Evolutionary conservation across 2,797 vertebrate genomes (phyloP), one percentile per base, ranked within the genome.

Genomic region (Sebastiscus albofasciatus): DNA sequence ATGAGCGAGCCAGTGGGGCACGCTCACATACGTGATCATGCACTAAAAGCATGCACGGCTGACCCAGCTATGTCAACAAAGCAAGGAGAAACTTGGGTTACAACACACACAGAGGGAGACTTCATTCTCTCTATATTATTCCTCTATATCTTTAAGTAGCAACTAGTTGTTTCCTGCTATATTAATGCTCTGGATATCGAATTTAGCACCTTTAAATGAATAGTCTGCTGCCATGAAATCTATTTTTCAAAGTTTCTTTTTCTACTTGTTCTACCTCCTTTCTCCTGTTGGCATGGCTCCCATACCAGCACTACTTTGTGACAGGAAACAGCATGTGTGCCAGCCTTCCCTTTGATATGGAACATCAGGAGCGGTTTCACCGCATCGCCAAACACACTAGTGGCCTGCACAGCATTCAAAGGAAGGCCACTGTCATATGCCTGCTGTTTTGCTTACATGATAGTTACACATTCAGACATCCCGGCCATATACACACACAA

Each of bases 341-440:
- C 91, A 91, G 85, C 67, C 83, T 81, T 75, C 20, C 34, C 78
- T 92, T 91, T 91, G 88, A 92, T 91, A 89, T 61, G 75, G 59
- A 92, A 85, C 90, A 92, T 91, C 86, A 87, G 77, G 86, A 88
- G 83, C 34, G 5, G 77, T 83, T 89, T 87, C 79, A 82, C 64
- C 7, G 52, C 80, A 64, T 61, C 6, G 46, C 67, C 85, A 87
- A 86, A 81, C 79, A 85, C 67, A 84, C 65, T 27, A 77, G 65
- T 36, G 66, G 42, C 79, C 83, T 86, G 80, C 85, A 82, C 81
- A 71, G 55, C 75, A 75, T 86, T 89, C 86, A 92, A 85, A 93
- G 75, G 78, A 77, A 80, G 75, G 72, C 77, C 80, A 82, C 56
- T 75, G 78, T 87, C 87, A 75, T 55, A 68, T 20, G 69, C 49